Conservation (phyloP, 2,797 vertebrate genomes). For the Remorina albescens region DNA sequence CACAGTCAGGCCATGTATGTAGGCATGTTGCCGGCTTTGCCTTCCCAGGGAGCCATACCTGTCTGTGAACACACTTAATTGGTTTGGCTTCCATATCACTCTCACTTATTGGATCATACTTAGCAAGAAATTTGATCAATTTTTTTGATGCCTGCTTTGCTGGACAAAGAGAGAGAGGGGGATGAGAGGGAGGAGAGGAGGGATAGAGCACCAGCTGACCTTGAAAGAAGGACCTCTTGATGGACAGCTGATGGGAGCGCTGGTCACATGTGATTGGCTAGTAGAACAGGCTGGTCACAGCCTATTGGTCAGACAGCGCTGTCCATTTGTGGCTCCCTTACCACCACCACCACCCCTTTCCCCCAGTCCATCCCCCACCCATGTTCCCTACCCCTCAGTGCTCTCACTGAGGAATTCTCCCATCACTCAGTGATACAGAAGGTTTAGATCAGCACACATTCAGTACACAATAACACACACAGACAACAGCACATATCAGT, state of each 20-base stretch:
- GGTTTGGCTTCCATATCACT: slow-evolving; percentile 60
- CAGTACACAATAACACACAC: slow-evolving; percentile 8
- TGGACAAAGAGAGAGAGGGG: slow-evolving; percentile 26
- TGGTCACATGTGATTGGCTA: slow-evolving; percentile 77
- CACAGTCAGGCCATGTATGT: slow-evolving; percentile 25
- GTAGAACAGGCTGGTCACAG: slow-evolving; percentile 60
- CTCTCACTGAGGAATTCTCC: slow-evolving; percentile 67
- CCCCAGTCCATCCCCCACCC: slow-evolving; percentile 2
- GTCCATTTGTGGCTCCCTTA: slow-evolving; percentile 52
- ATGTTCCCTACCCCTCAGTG: slow-evolving; percentile 12
- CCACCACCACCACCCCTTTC: not conserved
- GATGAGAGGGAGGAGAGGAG: not conserved
- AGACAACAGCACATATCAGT: slow-evolving; percentile 30
- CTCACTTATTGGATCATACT: slow-evolving; percentile 71
- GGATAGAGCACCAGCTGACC: slow-evolving; percentile 76
- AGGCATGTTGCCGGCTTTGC: slow-evolving; percentile 46
- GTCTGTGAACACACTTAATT: slow-evolving; percentile 63
- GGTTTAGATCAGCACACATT: slow-evolving; percentile 70
- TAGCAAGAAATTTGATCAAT: slow-evolving; percentile 68
- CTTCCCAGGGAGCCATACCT: slow-evolving; percentile 37
- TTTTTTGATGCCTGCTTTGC: slow-evolving; percentile 64
- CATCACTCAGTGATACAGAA: slow-evolving; percentile 75
- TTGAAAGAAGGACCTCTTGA: slow-evolving; percentile 81
- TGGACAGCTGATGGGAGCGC: slow-evolving; percentile 71
- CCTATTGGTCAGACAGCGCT: slow-evolving; percentile 66